Base-by-base conservation (phyloP, 2,113 vertebrate species). In the Alosa alosa region DNA sequence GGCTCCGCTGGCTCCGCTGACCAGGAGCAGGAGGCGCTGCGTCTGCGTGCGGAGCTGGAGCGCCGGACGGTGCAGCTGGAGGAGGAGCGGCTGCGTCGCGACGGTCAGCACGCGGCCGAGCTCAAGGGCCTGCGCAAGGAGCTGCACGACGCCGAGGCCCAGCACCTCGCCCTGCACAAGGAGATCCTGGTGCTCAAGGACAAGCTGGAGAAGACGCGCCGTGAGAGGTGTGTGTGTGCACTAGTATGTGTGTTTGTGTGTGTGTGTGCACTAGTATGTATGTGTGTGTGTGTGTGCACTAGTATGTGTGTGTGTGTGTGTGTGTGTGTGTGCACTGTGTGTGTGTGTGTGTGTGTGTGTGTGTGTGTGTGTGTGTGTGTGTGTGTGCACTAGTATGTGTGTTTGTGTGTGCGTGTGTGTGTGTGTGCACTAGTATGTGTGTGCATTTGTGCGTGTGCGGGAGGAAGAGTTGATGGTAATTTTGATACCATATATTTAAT, bases 141-240 rank as follows among this genome's bases (percentile, higher is more conserved):
- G 86, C 92, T 98, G 39, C 94, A 96, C n/a, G 98, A 99, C 45
- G 96, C 96, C 0, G 98, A 99, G 94, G 96, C 97, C 89, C 97
- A 98, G 84, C 97, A 99, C 17, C 97, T 99, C 84, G 93, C 96
- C 83, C 96, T 99, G 89, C 97, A 98, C 92, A 99, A 99, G 90
- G 98, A 99, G 92, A 97, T 98, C 87, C 95, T 98, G 94, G 91
- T 99, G 93, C 96, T 99, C 84, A 98, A 98, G 93, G 98, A 99
- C 95, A 99, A 99, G 91, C 93, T 99, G 90, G 98, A 99, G 89
- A 99, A 99, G 94, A 97, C 94, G 1, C 96, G 98, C 55, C 95
- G 97, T 82, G 98, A 99, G 93, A 98, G 97, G 98, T 98, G 60
- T 8, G 85, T 52, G 85, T 13, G n/a, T 10, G 68, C 1, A 47